These are phyloP conservation scores for Hydrocynus forskahlii DNA, from an alignment of 2,797 vertebrate species.

Conservation along the genomic window DNA sequence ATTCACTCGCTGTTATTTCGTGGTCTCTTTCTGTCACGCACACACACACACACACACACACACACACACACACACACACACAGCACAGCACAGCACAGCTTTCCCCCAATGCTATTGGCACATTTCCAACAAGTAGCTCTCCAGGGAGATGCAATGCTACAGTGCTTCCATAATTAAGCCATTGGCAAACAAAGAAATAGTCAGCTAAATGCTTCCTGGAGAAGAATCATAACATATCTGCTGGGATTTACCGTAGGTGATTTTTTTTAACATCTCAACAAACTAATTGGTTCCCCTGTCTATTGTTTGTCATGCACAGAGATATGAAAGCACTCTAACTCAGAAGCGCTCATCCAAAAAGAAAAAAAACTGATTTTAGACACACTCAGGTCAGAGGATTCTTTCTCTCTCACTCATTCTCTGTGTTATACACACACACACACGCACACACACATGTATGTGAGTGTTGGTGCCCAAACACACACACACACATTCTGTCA, in stretches of 20 bases:
- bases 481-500: slow-evolving; percentile 32
- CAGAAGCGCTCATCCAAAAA: slow-evolving; percentile 51
- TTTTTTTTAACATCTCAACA: slow-evolving; percentile 59
- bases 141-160: slow-evolving; percentile 65
- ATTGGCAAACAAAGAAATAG: slow-evolving; percentile 74
- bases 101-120: slow-evolving; percentile 67
- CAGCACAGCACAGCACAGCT: slow-evolving; percentile 16
- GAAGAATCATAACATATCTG: slow-evolving; percentile 69
- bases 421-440: not conserved
- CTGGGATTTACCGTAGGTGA: slow-evolving; percentile 51
- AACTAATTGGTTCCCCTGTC: slow-evolving; percentile 72
- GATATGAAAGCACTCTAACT: slow-evolving; percentile 51
- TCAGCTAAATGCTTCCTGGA: slow-evolving; percentile 71
- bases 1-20: slow-evolving; percentile 61
- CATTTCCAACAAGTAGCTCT: slow-evolving; percentile 72
- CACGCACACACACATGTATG: not conserved
- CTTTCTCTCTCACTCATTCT: slow-evolving; percentile 20
- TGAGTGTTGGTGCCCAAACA: not conserved
- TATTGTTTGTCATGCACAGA: slow-evolving; percentile 70
- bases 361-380: slow-evolving; percentile 18
- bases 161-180: slow-evolving; percentile 72
- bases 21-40: no score
- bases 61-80: slow-evolving; percentile 55
- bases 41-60: slow-evolving; percentile 48
- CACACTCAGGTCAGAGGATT: slow-evolving; percentile 7